These are phyloP conservation scores for Metridium senile DNA, from an alignment of 92 coral and sea anemone species.

Conservation along the genomic window DNA sequence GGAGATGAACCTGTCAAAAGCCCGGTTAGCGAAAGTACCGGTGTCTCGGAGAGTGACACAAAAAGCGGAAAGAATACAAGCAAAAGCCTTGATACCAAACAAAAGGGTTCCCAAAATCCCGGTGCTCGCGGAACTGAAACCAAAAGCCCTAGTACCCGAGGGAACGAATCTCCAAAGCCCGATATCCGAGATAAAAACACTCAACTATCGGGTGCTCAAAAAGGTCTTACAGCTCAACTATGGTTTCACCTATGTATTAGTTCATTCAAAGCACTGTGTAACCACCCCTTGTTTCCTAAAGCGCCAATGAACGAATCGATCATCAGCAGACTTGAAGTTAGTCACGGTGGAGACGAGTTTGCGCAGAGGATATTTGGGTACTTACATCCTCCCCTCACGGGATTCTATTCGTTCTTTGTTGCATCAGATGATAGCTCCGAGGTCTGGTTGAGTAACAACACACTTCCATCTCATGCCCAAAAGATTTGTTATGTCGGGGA, in stretches of 20 bases:
- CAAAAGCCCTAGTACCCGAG: neutral
- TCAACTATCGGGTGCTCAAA: neutral
- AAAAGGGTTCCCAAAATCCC: neutral
- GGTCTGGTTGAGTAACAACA: conserved; percentile 34
- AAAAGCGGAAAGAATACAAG: neutral
- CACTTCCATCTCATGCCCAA: neutral
- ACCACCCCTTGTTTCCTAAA: conserved; percentile 60
- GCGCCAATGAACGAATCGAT: conserved; percentile 39
- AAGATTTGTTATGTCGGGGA: conserved; percentile 24
- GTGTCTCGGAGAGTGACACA: neutral
- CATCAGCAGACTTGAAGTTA: neutral
- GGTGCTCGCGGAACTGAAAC: neutral
- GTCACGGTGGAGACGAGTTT: neutral
- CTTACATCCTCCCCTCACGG: conserved; percentile 50
- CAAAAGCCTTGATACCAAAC: neutral
- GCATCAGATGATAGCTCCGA: conserved; percentile 36
- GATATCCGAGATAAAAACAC: neutral
- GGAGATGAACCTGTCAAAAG: neutral
- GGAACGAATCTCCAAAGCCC: neutral
- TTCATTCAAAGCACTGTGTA: conserved; percentile 39
- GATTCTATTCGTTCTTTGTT: conserved; percentile 39
- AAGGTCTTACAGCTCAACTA: conserved; percentile 27
- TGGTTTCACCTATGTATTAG: conserved; percentile 38
- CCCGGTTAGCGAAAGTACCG: neutral
- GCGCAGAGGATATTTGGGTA: conserved; percentile 44